Base-by-base conservation (phyloP, 92 coral and sea anemone genomes). In the Zoanthus sociatus region DNA sequence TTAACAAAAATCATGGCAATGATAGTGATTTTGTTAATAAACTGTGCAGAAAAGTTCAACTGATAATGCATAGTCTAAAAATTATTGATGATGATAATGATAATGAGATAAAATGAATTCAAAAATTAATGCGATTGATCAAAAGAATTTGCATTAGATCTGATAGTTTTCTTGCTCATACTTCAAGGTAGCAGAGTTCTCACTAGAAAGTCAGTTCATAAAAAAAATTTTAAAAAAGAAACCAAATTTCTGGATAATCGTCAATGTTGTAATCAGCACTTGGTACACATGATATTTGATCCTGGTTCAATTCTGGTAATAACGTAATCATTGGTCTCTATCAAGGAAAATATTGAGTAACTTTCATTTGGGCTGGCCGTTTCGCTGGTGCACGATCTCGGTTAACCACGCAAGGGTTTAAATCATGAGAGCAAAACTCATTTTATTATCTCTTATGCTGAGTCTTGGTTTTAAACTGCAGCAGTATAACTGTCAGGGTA, bases 401-500 rank as follows among this genome's bases (percentile, higher is more conserved):
- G 21, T 61, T 18, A 4, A 16, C 4, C 21, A 63, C 69, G 30
- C 8, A 8, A 17, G 69, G n/a, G 69, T 6, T 7, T 4, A 50
- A 9, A 50, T 50, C 9, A 75, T 75, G 78, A 60, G n/a, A 17
- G 60, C 78, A 75, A 47, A 53, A 46, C 12, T 47, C 14, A 6
- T 75, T 75, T 26, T 75, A 7, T 9, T 46, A 44, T 21, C 78
- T 9, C 15, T 75, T 53, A 37, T 75, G 58, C 32, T 75, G 56
- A 42, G 12, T 9, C 61, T 75, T 46, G 60, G 58, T 32, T 54
- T 75, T 4, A 44, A 75, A 47, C 47, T 75, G 46, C 78, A 75
- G 47, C 78, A 46, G 30, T 60, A 48, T 47, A 75, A 26, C 61
- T 75, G 78, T 47, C 12, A 47, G 5, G 78, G 78, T 75, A 75